Conservation (phyloP, 2,888 invertebrate species). For the Tetranychus truncatus region DNA sequence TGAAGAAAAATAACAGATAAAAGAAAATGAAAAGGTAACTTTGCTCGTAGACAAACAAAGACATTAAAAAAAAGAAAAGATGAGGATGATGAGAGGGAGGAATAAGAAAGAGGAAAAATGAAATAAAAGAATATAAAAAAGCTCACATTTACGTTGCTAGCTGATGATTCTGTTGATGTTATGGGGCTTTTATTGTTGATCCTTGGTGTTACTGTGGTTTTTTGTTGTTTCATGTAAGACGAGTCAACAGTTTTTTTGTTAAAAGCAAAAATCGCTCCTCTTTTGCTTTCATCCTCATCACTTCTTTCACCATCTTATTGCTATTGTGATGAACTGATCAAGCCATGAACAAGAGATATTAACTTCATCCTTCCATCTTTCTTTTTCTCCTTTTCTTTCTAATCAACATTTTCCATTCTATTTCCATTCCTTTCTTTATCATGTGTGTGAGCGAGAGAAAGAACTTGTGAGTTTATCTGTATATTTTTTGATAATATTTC, state of each 20-base stretch:
- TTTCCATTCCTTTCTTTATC: neutral
- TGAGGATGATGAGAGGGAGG: neutral
- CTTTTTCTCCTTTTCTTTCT: neutral
- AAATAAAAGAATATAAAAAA: neutral
- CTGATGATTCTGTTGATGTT: neutral
- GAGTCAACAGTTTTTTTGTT: constrained; percentile 1
- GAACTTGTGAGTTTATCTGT: neutral
- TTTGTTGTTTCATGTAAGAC: neutral
- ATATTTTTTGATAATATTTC: neutral
- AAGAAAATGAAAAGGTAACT: neutral
- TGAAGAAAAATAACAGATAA: neutral
- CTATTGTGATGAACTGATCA: neutral
- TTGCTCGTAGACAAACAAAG: neutral
- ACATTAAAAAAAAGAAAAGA: constrained; percentile 1
- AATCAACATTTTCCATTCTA: neutral
- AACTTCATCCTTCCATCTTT: neutral
- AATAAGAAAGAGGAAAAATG: neutral
- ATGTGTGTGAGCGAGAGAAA: neutral
- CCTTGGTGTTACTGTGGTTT: constrained; percentile 1
- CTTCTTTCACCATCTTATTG: neutral
- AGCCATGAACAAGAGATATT: neutral
- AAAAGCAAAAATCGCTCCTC: neutral
- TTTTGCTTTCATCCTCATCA: neutral
- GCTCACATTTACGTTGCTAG: neutral
- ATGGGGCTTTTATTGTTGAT: neutral